Evolutionary conservation across 2,888 invertebrate genomes (phyloP).

Genomic region (Gastracanthus pulcherrimus): DNA sequence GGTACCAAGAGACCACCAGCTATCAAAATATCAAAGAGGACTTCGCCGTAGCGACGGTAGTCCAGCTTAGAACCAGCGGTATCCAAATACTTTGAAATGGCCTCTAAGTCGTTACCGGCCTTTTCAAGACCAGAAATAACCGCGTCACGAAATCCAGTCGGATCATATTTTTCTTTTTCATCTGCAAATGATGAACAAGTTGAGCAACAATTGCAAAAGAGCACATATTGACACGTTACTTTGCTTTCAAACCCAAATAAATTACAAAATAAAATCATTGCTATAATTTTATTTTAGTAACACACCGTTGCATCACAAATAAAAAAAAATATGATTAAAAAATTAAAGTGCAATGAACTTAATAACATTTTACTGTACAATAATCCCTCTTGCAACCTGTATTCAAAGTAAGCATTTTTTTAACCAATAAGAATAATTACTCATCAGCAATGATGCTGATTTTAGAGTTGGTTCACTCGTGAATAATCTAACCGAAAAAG

Average conservation of each 20-base stretch:
- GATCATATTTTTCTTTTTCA: conserved; percentile 99
- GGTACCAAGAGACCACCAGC: conserved; percentile 97
- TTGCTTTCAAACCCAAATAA: neutral
- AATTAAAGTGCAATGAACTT: too few species aligned
- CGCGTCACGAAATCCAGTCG: conserved; percentile 98
- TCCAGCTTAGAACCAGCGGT: conserved; percentile 96
- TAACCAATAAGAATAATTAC: too few species aligned
- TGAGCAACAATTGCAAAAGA: neutral
- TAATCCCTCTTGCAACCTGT: too few species aligned
- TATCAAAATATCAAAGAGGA: conserved; percentile 98
- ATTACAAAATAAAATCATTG: neutral
- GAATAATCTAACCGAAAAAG: too few species aligned
- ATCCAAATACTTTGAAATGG: conserved; percentile 97
- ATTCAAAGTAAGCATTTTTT: too few species aligned
- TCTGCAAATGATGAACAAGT: conserved; percentile 80
- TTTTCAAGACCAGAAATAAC: conserved; percentile 96
- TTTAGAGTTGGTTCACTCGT: too few species aligned
- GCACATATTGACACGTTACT: neutral
- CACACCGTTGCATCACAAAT: too few species aligned
- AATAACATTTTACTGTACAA: too few species aligned
- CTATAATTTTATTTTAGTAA: neutral
- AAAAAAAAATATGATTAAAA: neutral
- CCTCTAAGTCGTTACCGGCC: conserved; percentile 96
- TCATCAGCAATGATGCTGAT: too few species aligned
- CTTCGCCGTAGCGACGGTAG: conserved; percentile 98